Evolutionary conservation across 2,888 invertebrate species (phyloP).

Genomic region (Tuta absoluta): DNA sequence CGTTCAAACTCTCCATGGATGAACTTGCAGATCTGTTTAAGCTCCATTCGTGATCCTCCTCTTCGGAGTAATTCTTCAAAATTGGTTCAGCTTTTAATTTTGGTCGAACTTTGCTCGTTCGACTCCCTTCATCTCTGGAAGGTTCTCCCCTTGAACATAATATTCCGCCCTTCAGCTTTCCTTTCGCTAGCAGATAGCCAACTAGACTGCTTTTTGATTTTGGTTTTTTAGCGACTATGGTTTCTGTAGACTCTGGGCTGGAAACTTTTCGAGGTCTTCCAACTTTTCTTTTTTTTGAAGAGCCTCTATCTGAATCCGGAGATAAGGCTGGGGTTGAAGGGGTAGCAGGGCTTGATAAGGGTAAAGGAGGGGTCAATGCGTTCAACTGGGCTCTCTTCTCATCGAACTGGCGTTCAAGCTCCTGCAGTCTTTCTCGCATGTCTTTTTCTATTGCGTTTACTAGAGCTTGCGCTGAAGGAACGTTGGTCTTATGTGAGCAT

Average conservation of each 20-base stretch:
- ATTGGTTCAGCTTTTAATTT: slow-evolving; percentile 88
- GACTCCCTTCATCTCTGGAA: slow-evolving; percentile 70
- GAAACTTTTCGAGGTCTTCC: slow-evolving; percentile 89
- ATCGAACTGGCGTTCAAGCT: slow-evolving; percentile 89
- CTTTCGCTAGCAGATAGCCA: slow-evolving; percentile 84
- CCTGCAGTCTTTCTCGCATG: slow-evolving; percentile 90
- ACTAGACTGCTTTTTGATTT: slow-evolving; percentile 85
- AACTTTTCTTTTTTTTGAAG: slow-evolving; percentile 90
- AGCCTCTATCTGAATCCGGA: slow-evolving; percentile 74
- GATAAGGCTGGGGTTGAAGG: slow-evolving; percentile 73
- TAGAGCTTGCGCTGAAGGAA: slow-evolving; percentile 79
- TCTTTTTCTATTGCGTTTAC: slow-evolving; percentile 90
- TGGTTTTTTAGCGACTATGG: slow-evolving; percentile 91
- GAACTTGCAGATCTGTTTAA: slow-evolving; percentile 77
- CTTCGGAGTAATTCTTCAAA: slow-evolving; percentile 82
- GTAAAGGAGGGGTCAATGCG: slow-evolving; percentile 83
- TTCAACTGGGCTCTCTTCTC: slow-evolving; percentile 92
- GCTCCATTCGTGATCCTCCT: slow-evolving; percentile 73
- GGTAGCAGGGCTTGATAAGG: slow-evolving; percentile 66
- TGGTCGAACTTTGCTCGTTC: slow-evolving; percentile 84
- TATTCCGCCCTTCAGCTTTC: slow-evolving; percentile 80
- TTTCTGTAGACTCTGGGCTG: slow-evolving; percentile 85
- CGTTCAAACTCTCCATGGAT: slow-evolving; percentile 78
- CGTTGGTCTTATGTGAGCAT: slow-evolving; percentile 59
- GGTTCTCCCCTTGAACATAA: slow-evolving; percentile 78